These are phyloP conservation scores for Psophia crepitans DNA, from an alignment of 2,113 vertebrate species.

Conservation along the genomic window DNA sequence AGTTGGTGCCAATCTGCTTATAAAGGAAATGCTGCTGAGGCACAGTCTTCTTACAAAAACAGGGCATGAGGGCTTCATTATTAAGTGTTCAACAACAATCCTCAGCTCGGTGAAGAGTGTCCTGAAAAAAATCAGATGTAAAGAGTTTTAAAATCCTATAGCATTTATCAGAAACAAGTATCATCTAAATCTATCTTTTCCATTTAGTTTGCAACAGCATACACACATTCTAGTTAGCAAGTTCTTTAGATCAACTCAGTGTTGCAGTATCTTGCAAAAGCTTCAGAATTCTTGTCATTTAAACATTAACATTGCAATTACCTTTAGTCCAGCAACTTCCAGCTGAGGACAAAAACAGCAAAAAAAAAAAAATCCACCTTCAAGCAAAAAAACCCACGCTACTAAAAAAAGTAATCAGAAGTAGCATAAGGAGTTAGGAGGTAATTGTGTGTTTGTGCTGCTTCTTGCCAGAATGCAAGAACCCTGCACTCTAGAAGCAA, in stretches of 20 bases:
- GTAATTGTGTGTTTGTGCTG: neutral
- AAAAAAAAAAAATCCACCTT: neutral
- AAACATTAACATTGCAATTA: neutral
- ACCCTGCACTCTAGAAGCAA: neutral
- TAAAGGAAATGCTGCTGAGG: slow-evolving; percentile 93
- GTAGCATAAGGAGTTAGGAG: neutral
- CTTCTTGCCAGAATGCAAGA: neutral
- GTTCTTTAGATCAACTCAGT: neutral
- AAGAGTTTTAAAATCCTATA: neutral
- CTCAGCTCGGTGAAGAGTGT: slow-evolving; percentile 93
- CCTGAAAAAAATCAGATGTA: slow-evolving; percentile 73
- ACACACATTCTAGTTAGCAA: neutral
- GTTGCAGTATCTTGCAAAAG: neutral
- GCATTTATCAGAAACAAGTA: neutral
- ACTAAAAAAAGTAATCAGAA: neutral
- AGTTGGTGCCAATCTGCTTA: slow-evolving; percentile 94
- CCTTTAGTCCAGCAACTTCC: neutral
- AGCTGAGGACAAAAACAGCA: neutral
- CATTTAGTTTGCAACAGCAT: neutral
- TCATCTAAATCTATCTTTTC: neutral
- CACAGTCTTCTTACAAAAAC: slow-evolving; percentile 93
- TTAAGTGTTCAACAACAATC: slow-evolving; percentile 92
- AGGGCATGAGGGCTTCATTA: slow-evolving; percentile 95
- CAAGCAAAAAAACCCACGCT: neutral
- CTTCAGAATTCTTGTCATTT: neutral